These are phyloP conservation scores for Pteruthius melanotis DNA, from an alignment of 2,113 vertebrate genomes.

Conservation along the genomic window DNA sequence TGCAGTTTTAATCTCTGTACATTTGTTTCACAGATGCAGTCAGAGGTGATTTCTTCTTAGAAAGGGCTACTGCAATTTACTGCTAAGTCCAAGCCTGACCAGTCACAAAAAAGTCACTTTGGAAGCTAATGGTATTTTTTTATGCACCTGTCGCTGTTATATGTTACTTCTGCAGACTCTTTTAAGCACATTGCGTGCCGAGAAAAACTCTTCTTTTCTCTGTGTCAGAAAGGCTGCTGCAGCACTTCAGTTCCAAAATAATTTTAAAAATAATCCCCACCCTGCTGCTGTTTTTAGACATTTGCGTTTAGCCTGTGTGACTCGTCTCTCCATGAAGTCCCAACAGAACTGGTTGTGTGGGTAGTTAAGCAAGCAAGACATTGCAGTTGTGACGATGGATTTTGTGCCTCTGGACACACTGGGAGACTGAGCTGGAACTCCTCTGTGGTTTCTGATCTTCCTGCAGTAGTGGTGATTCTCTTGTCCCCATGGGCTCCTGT, in stretches of 20 bases:
- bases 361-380: neutral
- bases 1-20: neutral
- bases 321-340: neutral
- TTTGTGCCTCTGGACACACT: neutral
- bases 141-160: neutral
- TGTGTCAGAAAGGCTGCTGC: neutral
- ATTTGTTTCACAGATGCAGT: neutral
- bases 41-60: neutral
- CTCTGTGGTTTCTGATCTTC: neutral
- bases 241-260: neutral
- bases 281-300: conserved; percentile 12
- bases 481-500: neutral
- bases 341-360: conserved; percentile 23
- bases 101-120: neutral
- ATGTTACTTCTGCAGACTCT: neutral
- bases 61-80: neutral
- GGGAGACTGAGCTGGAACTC: neutral
- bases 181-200: neutral
- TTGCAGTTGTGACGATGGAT: neutral
- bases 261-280: neutral
- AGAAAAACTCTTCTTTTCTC: neutral
- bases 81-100: neutral
- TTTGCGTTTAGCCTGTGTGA: neutral
- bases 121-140: neutral
- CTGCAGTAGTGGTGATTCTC: neutral